phyloP scores from a whole-genome alignment of 2,888 invertebrate genomes.

The Crocallis elinguaria region DNA sequence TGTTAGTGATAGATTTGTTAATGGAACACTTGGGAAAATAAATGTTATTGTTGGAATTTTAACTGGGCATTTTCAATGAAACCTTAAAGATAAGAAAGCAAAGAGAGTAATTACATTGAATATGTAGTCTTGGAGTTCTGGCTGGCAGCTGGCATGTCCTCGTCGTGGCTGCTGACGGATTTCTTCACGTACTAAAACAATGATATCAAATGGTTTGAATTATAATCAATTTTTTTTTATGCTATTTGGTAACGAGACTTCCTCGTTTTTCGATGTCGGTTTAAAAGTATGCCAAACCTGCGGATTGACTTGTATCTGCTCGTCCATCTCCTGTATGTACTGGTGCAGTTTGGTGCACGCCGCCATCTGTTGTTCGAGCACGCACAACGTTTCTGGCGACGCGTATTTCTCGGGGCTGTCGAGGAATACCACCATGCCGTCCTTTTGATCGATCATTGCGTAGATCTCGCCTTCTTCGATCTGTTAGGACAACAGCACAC shows the following conservation, averaged over 20 bases:
- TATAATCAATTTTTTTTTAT: too few species aligned
- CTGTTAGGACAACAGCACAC: constrained; percentile 71
- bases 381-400: constrained; percentile 93
- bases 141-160: constrained; percentile 80
- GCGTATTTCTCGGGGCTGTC: constrained; percentile 98
- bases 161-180: constrained; percentile 85
- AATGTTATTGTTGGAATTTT: constrained; percentile 29
- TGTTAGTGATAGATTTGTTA: too few species aligned
- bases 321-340: constrained; percentile 96
- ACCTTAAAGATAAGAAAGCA: constrained; percentile 9
- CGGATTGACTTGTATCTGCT: constrained; percentile 96
- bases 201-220: constrained; percentile 3
- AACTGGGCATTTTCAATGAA: constrained; percentile 28
- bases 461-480: constrained; percentile 98
- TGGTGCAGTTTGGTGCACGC: constrained; percentile 95
- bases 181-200: constrained; percentile 86
- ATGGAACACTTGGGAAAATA: constrained; percentile 41
- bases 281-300: constrained; percentile 73
- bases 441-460: constrained; percentile 98
- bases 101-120: constrained; percentile 63
- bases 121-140: constrained; percentile 79
- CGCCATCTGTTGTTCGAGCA: constrained; percentile 93
- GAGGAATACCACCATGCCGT: constrained; percentile 98
- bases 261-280: background rate
- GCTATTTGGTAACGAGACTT: background rate